phyloP scores from a whole-genome alignment of 2,888 invertebrate genomes.

The Machimus atricapillus region DNA sequence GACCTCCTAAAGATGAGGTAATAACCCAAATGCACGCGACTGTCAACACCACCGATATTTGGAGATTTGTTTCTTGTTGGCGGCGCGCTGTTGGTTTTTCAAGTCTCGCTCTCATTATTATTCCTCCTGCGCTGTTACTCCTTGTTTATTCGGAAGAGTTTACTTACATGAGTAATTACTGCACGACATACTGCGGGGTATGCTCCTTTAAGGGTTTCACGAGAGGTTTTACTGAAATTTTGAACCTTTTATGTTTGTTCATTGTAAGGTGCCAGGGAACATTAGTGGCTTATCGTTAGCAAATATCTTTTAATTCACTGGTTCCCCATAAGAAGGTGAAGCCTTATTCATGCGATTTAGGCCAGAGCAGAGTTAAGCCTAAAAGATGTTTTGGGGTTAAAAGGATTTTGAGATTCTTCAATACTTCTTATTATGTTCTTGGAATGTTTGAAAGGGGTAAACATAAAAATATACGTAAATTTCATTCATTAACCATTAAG shows the following conservation, averaged over 20 bases:
- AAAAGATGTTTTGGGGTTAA: too few species aligned
- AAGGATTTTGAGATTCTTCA: too few species aligned
- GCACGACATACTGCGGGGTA: background rate
- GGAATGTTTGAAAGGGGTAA: too few species aligned
- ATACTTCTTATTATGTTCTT: too few species aligned
- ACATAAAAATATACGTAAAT: too few species aligned
- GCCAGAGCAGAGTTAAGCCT: too few species aligned
- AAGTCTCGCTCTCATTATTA: background rate
- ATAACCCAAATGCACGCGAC: slow-evolving; percentile 13
- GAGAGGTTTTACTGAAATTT: background rate
- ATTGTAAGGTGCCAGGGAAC: background rate
- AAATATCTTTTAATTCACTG: background rate
- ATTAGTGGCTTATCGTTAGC: background rate
- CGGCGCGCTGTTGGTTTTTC: background rate
- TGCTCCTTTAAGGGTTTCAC: background rate
- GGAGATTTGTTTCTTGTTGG: background rate
- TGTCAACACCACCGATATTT: background rate
- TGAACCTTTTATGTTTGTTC: background rate
- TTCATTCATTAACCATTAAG: too few species aligned
- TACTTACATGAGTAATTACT: background rate
- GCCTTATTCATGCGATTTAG: too few species aligned
- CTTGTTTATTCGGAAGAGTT: background rate
- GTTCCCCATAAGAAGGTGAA: background rate
- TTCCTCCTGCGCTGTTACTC: background rate
- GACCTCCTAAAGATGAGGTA: background rate